These are phyloP conservation scores for Gymnothorax javanicus DNA, from an alignment of 2,797 vertebrate species.

Conservation along the genomic window DNA sequence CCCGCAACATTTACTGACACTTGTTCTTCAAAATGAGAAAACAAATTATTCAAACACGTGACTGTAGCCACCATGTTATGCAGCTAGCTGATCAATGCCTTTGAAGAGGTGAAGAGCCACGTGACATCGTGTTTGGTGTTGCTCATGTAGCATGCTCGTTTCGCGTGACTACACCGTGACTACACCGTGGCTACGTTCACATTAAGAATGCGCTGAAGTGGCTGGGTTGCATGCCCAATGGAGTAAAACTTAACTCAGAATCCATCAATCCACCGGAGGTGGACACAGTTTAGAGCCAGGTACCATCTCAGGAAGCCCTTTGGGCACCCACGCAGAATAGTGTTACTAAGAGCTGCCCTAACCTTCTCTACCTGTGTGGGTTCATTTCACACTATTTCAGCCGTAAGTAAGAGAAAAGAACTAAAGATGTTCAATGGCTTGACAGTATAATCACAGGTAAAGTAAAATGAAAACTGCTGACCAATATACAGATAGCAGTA, in stretches of 20 bases:
- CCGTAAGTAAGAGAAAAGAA: not conserved
- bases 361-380: not conserved
- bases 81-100: conserved; percentile 7
- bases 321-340: not conserved
- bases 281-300: conserved; percentile 10
- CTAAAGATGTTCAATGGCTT: not conserved
- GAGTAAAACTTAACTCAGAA: not conserved
- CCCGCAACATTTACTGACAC: too few relatives aligned
- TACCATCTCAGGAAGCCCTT: not conserved
- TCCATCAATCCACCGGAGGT: conserved; percentile 8
- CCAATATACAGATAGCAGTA: too few relatives aligned
- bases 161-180: not conserved
- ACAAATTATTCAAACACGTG: not conserved
- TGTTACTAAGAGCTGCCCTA: not conserved
- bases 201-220: conserved; percentile 6
- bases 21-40: not conserved
- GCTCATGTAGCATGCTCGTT: conserved; percentile 3
- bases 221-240: not conserved
- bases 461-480: too few relatives aligned
- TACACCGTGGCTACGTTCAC: conserved; percentile 20
- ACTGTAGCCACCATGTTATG: not conserved
- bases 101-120: not conserved
- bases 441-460: not conserved
- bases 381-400: not conserved
- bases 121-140: not conserved